phyloP scores from a whole-genome alignment of 35 echinoderm and acorn worm genomes.

The Ophioderma brevispina region DNA sequence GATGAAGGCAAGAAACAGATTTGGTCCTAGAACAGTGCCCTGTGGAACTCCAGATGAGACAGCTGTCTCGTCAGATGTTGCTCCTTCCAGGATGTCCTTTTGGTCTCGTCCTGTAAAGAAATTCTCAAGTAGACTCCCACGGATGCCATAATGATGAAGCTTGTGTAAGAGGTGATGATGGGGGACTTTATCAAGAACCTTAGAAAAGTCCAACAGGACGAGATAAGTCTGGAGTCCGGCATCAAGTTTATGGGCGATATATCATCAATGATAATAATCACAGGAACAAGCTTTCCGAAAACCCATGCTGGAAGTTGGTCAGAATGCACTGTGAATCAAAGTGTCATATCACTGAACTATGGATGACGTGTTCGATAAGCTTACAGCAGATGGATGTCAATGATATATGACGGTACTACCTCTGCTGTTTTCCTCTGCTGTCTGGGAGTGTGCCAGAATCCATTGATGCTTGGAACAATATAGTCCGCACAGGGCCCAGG shows the following conservation, averaged over 20 bases:
- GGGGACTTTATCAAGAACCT: slow-evolving; percentile 31
- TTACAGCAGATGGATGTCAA: slow-evolving; percentile 22
- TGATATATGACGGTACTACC: slow-evolving; percentile 18
- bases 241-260: not conserved
- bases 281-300: slow-evolving; percentile 6
- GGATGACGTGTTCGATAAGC: not conserved
- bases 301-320: slow-evolving; percentile 9
- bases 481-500: slow-evolving; percentile 22
- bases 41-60: not conserved
- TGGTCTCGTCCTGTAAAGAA: not conserved
- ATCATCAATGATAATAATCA: slow-evolving; percentile 3
- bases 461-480: slow-evolving; percentile 46
- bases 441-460: slow-evolving; percentile 26
- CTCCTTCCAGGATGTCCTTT: not conserved
- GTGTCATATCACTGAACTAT: not conserved
- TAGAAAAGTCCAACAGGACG: slow-evolving; percentile 34
- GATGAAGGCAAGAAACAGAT: not conserved
- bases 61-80: not conserved
- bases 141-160: slow-evolving; percentile 26
- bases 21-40: not conserved
- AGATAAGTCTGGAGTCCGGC: not conserved
- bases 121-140: not conserved
- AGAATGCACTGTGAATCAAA: not conserved
- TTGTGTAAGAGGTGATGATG: slow-evolving; percentile 22
- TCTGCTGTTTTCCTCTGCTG: slow-evolving; percentile 29